Evolutionary conservation across 1,140 invertebrate species (phyloP).

Genomic region (Aethina tumida): DNA sequence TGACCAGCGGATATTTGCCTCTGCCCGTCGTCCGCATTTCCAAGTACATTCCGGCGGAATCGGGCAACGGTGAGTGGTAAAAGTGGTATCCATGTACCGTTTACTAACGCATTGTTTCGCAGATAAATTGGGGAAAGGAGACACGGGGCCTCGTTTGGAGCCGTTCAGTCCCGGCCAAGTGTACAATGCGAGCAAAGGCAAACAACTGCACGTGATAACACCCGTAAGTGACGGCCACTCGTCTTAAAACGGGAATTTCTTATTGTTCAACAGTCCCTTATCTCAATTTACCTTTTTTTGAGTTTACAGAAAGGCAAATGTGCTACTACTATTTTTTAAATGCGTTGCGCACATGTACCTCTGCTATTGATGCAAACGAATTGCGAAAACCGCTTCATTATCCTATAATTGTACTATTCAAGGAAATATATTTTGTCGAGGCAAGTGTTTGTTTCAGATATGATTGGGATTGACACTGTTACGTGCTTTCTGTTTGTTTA

Average conservation of each 20-base stretch:
- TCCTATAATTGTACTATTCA: too few species aligned
- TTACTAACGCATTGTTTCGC: slow-evolving; percentile 8
- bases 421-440: too few species aligned
- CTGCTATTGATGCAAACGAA: too few species aligned
- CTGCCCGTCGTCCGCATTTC: slow-evolving; percentile 81
- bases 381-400: too few species aligned
- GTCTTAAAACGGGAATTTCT: too few species aligned
- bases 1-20: slow-evolving; percentile 79
- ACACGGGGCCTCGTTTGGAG: slow-evolving; percentile 58
- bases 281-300: too few species aligned
- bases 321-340: too few species aligned
- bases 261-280: slow-evolving; percentile 1
- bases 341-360: too few species aligned
- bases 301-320: too few species aligned
- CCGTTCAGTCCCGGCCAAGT: slow-evolving; percentile 80
- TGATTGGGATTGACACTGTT: too few species aligned
- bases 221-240: slow-evolving; percentile 20
- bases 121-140: slow-evolving; percentile 35
- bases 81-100: slow-evolving; percentile 2
- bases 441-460: too few species aligned
- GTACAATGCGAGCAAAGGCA: slow-evolving; percentile 78
- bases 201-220: slow-evolving; percentile 73
- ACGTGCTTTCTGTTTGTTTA: too few species aligned
- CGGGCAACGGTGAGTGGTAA: slow-evolving; percentile 3
- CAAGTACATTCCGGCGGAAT: slow-evolving; percentile 76